Evolutionary conservation across 2,113 vertebrate genomes (phyloP).

Genomic region (Cnemophilus loriae): DNA sequence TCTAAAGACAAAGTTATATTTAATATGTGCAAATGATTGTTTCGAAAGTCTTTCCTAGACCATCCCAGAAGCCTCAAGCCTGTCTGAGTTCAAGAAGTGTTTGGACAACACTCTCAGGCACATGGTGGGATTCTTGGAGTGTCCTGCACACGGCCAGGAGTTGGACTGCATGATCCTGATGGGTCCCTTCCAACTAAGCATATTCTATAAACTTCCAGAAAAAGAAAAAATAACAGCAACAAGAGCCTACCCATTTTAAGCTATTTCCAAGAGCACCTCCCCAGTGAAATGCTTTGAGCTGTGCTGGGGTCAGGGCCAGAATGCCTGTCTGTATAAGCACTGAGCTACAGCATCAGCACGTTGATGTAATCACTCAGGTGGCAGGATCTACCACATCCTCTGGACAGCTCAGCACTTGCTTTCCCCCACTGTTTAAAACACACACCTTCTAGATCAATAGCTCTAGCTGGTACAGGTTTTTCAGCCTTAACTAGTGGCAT

Average conservation of each 20-base stretch:
- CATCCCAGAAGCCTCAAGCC: neutral
- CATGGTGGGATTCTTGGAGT: neutral
- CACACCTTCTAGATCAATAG: neutral
- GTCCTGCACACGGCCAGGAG: neutral
- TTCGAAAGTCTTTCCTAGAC: neutral
- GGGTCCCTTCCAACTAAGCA: neutral
- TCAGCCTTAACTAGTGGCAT: neutral
- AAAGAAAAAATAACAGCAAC: neutral
- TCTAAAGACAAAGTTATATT: neutral
- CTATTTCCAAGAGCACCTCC: neutral
- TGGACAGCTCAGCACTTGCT: neutral
- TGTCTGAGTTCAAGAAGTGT: neutral
- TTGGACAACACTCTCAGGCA: neutral
- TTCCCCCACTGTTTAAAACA: neutral
- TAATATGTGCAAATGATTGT: neutral
- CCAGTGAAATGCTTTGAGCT: neutral
- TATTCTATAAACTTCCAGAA: neutral
- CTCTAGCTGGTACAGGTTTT: neutral
- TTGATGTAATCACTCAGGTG: neutral
- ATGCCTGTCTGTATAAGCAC: neutral
- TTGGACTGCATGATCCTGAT: neutral
- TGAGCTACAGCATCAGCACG: neutral
- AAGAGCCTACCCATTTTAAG: neutral
- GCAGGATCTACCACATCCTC: neutral
- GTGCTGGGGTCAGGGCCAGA: neutral